Evolutionary conservation across 2,888 invertebrate species (phyloP), one percentile per base, ranked within the genome.

Genomic region (Octodonta nipae): DNA sequence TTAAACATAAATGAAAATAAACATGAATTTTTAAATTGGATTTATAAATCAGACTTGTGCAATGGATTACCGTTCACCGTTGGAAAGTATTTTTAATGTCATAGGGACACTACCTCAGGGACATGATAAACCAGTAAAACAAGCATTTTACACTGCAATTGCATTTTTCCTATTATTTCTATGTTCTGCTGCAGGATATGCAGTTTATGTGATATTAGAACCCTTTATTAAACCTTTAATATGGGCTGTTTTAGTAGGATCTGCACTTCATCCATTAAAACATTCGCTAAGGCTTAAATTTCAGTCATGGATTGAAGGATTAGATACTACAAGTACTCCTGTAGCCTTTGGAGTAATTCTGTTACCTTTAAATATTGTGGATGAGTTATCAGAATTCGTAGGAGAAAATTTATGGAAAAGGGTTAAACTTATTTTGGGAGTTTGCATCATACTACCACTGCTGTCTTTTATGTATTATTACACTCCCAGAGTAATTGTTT

Each of bases 241-340:
- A 46, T 98, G 96, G 96, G 93, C 96, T 1, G 67, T 92, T 34
- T 66, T 98, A 16, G 87, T 92, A 50, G 98, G 98, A n/a, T 91
- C 93, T 1, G 83, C 93, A 22, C 68, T 96, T n/a, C 89, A 92
- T 60, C 96, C 96, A 0, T 81, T 92, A 53, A 96, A 96, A 60
- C 73, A 80, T 38, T 77, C 74, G 34, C 60, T 93, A 26, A 78
- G 88, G 1, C 75, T 75, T 37, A 66, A 73, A 38, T 68, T 88
- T 13, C 76, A 81, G 47, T 70, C 73, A 43, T 91, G 91, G 89
- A 79, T 88, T 52, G 68, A 73, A 49, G 64, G 67, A 32, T 56
- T 81, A 25, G 78, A 82, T 50, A 68, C 71, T 37, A 69, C 74
- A 0, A 68, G 74, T 40, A 75, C 73, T 3, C 79, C 81, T 45